Evolutionary conservation across 2,888 invertebrate species (phyloP), one percentile per base, ranked within the genome.

Genomic region (Melikaiella ostensackeni): DNA sequence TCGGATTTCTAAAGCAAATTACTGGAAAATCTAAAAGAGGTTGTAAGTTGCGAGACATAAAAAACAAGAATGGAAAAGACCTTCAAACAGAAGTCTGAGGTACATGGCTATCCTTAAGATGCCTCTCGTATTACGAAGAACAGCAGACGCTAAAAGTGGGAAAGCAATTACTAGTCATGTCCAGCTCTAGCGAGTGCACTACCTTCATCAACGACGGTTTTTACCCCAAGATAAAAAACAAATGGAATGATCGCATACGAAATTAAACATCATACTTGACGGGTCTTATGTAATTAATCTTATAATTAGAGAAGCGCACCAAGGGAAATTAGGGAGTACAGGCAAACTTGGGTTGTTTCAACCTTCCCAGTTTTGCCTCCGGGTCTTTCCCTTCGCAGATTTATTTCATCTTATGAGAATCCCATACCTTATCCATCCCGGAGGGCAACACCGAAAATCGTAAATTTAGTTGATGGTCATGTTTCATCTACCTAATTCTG

Each of bases 251-350:
- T 75, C 57, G 75, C 55, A 6, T 55, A 70, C 57, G 46, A 50
- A 76, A 76, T 63, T 57, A 57, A 64, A 64, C 64, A 64, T 57
- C 64, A 35, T 55, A 7, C 55, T 75, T 64, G 55, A 64, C 57
- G 75, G 35, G 57, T 64, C 13, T 57, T 63, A 38, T 55, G 64
- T 57, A 87, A 86, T 88, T 87, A 85, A 88, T 86, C 84, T 83
- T 76, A 79, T 86, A 86, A 88, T 87, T 87, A 86, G 81, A 81
- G 78, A 79, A 75, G 78, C 80, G 80, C 78, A 75, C 46, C 70
- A 77, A 70, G 77, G 82, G 80, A 85, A 86, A 84, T 81, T 83
- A 83, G 81, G 76, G 80, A 78, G 79, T 80, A 80, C 77, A 79
- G 80, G 76, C 80, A 81, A 82, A 83, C 7, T 66, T 42, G 42